These are phyloP conservation scores for Pangasianodon hypophthalmus DNA, from an alignment of 2,113 vertebrate species.

Conservation along the genomic window DNA sequence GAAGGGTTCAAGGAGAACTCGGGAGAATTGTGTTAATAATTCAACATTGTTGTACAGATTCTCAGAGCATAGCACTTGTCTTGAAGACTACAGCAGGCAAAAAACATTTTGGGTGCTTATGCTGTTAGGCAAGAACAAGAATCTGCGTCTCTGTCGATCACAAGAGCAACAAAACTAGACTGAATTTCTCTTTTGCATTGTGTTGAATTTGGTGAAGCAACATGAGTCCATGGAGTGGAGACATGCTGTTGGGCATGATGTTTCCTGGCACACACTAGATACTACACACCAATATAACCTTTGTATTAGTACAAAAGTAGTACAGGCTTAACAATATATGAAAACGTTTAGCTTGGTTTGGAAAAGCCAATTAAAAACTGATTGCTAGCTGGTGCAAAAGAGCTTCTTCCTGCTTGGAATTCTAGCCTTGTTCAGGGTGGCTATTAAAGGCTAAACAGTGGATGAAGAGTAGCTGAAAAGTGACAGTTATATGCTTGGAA, in stretches of 20 bases:
- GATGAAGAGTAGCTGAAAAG: not conserved
- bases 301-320: not conserved
- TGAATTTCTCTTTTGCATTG: not conserved
- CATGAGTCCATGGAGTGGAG: not conserved
- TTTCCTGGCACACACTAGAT: not conserved
- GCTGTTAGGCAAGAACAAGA: not conserved
- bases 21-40: not conserved
- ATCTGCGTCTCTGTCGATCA: not conserved
- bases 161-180: not conserved
- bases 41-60: not conserved
- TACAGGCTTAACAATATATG: conserved; percentile 41
- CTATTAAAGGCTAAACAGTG: not conserved
- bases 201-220: not conserved
- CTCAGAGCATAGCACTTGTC: not conserved
- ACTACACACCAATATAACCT: not conserved
- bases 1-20: not conserved
- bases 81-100: not conserved
- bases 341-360: not conserved
- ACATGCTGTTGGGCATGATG: not conserved
- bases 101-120: not conserved
- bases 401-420: conserved; percentile 28
- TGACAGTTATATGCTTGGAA: not conserved
- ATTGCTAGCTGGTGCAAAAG: not conserved
- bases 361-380: not conserved
- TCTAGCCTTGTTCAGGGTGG: conserved; percentile 35